Base-by-base conservation (phyloP, 2,113 vertebrate species). In the Ptilonorhynchus violaceus region DNA sequence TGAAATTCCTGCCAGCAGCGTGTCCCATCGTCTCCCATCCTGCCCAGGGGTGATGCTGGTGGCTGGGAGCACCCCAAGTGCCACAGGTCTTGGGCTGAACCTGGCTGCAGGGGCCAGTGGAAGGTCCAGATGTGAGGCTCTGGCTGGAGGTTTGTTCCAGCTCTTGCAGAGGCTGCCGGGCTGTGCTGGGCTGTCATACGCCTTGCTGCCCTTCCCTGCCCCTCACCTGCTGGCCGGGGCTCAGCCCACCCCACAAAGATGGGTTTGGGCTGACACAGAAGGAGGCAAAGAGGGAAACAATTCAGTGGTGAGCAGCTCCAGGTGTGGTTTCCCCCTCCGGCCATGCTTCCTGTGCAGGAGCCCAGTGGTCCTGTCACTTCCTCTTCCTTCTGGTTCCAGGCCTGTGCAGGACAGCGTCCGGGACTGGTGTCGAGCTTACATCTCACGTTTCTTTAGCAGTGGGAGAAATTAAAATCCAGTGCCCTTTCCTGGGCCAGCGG, bases 401-500 rank as follows among this genome's bases (percentile, higher is more conserved):
- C 6, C 20, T 23, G 28, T 7, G 2, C 10, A 31, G 53, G 13
- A 24, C 46, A 22, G 15, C 3, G 3, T 7, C 28, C 5, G 11
- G 28, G 31, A 9, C 12, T 27, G 2, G 13, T 69, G 33, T 72
- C 39, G 62, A 14, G 22, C 47, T 62, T 24, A 30, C 7, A n/a
- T 46, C 42, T 85, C 18, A 0, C 11, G 4, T 87, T 53, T 81
- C 24, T 44, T n/a, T 27, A 27, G 35, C 30, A 33, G 2, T 1
- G 2, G 19, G 44, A 59, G 44, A n/a, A 42, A 53, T 13, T 9
- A 10, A 77, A 59, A 25, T 16, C 37, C 13, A 1, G 7, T 24
- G 2, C n/a, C 6, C 1, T 0, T 0, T 5, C 4, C 35, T 2
- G 10, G 20, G 49, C 10, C 28, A 37, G 7, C 2, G 5, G 25